phyloP scores from a whole-genome alignment of 1,140 invertebrate species.

The Drosophila grimshawi region DNA sequence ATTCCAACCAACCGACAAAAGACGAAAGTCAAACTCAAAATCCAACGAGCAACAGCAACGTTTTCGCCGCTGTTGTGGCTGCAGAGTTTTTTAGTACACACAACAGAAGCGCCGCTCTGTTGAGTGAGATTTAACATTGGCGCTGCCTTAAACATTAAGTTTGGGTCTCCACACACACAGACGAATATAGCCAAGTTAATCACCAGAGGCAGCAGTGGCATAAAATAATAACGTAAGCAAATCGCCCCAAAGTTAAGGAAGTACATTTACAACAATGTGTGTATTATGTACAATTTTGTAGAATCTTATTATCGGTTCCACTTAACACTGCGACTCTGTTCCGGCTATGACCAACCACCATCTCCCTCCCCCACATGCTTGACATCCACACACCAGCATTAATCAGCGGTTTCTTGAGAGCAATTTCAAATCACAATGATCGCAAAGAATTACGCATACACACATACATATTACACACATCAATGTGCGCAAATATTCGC shows the following conservation, averaged over 20 bases:
- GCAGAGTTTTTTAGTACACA: constrained; percentile 42
- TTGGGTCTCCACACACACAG: constrained; percentile 38
- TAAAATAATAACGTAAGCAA: not conserved
- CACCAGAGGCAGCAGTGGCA: constrained; percentile 33
- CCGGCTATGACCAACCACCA: constrained; percentile 37
- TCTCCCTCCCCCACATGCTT: not conserved
- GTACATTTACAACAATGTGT: not conserved
- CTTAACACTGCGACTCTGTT: constrained; percentile 34
- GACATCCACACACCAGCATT: constrained; percentile 19
- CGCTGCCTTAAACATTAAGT: constrained; percentile 19
- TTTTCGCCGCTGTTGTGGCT: constrained; percentile 24
- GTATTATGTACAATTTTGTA: not conserved
- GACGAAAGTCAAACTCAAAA: constrained; percentile 15
- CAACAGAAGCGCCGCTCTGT: constrained; percentile 9
- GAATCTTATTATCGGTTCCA: constrained; percentile 13
- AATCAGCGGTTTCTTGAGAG: constrained; percentile 53
- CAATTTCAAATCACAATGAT: constrained; percentile 66
- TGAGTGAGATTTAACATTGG: constrained; percentile 31
- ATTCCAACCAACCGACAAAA: not conserved
- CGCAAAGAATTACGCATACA: constrained; percentile 46
- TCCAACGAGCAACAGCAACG: constrained; percentile 18
- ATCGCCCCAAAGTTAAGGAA: constrained; percentile 3
- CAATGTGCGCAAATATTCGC: constrained; percentile 12
- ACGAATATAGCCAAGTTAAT: constrained; percentile 64
- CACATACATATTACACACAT: not conserved